A percentile compares a stretch with the other conserved stretches of the same genome.
Conservation (phyloP, 2,888 invertebrate species). For the Colletes collaris region DNA sequence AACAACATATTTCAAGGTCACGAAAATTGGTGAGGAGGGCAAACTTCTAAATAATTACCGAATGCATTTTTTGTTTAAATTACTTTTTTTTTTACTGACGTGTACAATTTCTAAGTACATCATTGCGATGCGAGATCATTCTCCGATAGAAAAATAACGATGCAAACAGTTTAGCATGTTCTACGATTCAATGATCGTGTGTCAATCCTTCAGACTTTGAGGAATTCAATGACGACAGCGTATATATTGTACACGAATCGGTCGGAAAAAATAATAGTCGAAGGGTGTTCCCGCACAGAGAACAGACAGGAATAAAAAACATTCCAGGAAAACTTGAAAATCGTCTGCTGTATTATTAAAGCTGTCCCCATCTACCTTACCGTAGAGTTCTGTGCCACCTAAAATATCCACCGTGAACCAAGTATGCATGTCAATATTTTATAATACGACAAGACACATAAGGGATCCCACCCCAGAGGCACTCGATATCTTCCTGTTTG, state of each 20-base stretch:
- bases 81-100: too few relatives aligned
- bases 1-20: too few relatives aligned
- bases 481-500: conserved; percentile 59
- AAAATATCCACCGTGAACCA: conserved; percentile 63
- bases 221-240: not conserved
- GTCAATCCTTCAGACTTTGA: not conserved
- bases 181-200: too few relatives aligned
- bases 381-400: conserved; percentile 59
- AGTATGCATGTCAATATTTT: conserved; percentile 74
- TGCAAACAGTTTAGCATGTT: too few relatives aligned
- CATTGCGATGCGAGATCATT: too few relatives aligned
- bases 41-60: too few relatives aligned
- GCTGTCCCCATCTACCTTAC: conserved; percentile 48
- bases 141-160: too few relatives aligned
- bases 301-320: conserved; percentile 41
- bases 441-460: conserved; percentile 74
- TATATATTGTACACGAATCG: conserved; percentile 2
- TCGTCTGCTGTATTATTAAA: conserved; percentile 65
- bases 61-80: too few relatives aligned
- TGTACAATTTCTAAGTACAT: too few relatives aligned
- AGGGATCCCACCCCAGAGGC: conserved; percentile 44
- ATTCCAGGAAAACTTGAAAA: conserved; percentile 58
- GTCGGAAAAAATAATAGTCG: conserved; percentile 2
- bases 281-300: not conserved
- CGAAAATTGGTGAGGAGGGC: too few relatives aligned